A percentile compares a stretch with the other conserved stretches of the same genome.
These are phyloP conservation scores for Campopleginae sp. DNA, from an alignment of 2,888 invertebrate genomes.

Conservation along the genomic window DNA sequence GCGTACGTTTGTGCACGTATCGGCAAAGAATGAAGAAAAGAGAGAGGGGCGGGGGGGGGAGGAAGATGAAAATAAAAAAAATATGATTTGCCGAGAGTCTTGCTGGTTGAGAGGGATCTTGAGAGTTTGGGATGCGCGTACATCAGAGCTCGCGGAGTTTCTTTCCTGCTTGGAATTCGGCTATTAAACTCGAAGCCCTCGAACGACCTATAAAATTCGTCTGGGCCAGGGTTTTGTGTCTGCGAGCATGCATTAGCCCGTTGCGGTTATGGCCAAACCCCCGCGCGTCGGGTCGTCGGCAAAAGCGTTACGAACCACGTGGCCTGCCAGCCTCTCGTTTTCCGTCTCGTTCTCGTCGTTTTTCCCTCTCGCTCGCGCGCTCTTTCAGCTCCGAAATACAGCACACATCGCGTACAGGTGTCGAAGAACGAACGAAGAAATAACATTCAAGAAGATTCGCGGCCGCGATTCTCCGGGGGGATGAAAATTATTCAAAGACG, in stretches of 20 bases:
- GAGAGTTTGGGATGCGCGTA: slow-evolving; percentile 42
- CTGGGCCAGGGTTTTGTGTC: slow-evolving; percentile 79
- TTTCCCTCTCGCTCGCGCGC: not conserved
- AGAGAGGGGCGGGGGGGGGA: not conserved
- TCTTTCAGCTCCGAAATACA: slow-evolving; percentile 5
- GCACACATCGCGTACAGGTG: slow-evolving; percentile 36
- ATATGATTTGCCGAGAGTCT: slow-evolving; percentile 6
- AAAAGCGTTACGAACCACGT: slow-evolving; percentile 47
- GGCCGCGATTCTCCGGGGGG: slow-evolving; percentile 1
- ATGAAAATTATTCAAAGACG: slow-evolving; percentile 26
- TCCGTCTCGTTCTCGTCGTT: not conserved
- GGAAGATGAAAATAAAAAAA: not conserved
- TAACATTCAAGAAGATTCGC: not conserved
- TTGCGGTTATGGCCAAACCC: slow-evolving; percentile 76
- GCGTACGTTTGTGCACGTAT: not conserved
- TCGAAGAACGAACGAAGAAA: slow-evolving; percentile 22
- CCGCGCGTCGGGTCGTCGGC: slow-evolving; percentile 27
- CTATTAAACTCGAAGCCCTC: slow-evolving; percentile 81
- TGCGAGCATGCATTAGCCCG: slow-evolving; percentile 79
- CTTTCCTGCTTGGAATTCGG: slow-evolving; percentile 78
- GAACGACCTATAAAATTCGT: slow-evolving; percentile 84
- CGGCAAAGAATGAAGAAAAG: not conserved
- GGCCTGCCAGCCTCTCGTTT: slow-evolving; percentile 16
- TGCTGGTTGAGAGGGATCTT: not conserved
- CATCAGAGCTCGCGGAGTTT: slow-evolving; percentile 57